Conservation (phyloP, 2,797 vertebrate species). For the Lophura swinhoii region DNA sequence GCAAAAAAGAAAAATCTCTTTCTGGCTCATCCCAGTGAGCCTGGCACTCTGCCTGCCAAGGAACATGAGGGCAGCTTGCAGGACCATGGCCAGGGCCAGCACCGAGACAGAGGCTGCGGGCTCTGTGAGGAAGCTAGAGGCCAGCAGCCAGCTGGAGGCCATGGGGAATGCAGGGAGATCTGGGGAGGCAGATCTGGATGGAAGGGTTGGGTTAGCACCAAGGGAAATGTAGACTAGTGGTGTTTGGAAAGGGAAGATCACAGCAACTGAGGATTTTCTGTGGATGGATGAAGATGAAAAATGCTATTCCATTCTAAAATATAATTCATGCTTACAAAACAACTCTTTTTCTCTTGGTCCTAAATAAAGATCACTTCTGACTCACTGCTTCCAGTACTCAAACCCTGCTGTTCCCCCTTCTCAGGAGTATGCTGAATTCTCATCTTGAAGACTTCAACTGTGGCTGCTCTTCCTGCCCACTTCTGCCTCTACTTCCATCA, state of each 20-base stretch:
- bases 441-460: background rate
- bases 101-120: rapidly evolving
- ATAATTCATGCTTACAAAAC: background rate
- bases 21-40: background rate
- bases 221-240: rapidly evolving
- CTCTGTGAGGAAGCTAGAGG: background rate
- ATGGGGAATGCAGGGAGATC: background rate
- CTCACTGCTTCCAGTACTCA: rapidly evolving
- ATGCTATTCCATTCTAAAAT: rapidly evolving
- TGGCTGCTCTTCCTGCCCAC: background rate
- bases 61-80: rapidly evolving
- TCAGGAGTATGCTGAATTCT: background rate
- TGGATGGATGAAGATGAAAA: background rate
- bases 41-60: background rate
- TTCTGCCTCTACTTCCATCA: background rate
- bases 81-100: rapidly evolving
- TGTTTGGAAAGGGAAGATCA: background rate
- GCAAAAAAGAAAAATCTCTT: background rate
- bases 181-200: background rate
- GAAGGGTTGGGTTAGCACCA: background rate
- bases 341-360: background rate
- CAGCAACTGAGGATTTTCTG: background rate
- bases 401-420: background rate
- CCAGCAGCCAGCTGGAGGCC: background rate
- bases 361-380: background rate